Percentiles rank a stretch among this genome's conserved stretches.
phyloP scores from a whole-genome alignment of 2,888 invertebrate species.

The Carcina quercana region DNA sequence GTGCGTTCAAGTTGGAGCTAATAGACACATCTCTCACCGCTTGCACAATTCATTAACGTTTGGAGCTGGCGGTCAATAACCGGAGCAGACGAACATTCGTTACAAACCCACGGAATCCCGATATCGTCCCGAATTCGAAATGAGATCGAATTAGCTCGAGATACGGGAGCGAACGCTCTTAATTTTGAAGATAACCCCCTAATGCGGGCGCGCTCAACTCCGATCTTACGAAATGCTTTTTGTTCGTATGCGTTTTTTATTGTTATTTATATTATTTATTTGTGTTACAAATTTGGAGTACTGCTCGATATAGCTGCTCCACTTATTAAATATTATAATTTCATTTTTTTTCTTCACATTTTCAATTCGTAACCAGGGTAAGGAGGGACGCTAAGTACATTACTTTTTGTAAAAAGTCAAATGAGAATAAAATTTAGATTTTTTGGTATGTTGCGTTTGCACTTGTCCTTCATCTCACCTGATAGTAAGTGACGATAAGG shows the following conservation, averaged over 20 bases:
- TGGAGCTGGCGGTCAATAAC: conserved; percentile 51
- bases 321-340: no score
- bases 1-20: conserved; percentile 17
- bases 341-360: no score
- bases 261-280: background rate
- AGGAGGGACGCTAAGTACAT: no score
- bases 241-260: conserved; percentile 16
- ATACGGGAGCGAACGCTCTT: conserved; percentile 52
- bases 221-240: conserved; percentile 37
- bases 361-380: no score
- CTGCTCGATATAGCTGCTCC: no score
- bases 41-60: conserved; percentile 62
- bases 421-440: no score
- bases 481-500: no score
- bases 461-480: no score
- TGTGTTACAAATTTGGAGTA: background rate
- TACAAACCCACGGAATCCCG: conserved; percentile 25
- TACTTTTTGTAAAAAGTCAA: no score
- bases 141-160: conserved; percentile 55
- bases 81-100: conserved; percentile 34
- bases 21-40: conserved; percentile 49
- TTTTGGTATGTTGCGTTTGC: no score
- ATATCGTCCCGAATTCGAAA: conserved; percentile 48
- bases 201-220: conserved; percentile 46
- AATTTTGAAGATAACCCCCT: conserved; percentile 62